A percentile compares a stretch with the other conserved stretches of the same genome.
These are phyloP conservation scores for Tautogolabrus adspersus DNA, from an alignment of 2,113 vertebrate species.

Conservation along the genomic window DNA sequence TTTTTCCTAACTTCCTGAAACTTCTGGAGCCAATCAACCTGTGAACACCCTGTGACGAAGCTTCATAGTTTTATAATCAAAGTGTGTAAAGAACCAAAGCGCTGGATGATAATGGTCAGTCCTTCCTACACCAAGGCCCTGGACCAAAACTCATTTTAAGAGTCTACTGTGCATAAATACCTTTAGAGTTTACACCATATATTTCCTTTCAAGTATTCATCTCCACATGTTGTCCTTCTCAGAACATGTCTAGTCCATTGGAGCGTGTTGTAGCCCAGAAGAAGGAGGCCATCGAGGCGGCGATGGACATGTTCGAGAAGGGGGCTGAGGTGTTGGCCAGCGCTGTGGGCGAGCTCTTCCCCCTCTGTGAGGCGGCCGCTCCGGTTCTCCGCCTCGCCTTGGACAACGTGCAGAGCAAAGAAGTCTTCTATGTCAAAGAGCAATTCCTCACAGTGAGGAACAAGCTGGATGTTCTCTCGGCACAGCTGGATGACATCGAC, in stretches of 20 bases:
- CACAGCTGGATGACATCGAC: constrained; percentile 81
- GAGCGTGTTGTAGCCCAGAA: constrained; percentile 83
- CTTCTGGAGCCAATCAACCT: too few relatives aligned
- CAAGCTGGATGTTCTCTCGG: constrained; percentile 80
- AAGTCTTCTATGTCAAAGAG: constrained; percentile 85
- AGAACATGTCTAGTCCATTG: constrained; percentile 78
- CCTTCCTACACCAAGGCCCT: background rate
- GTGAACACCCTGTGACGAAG: too few relatives aligned
- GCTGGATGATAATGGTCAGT: too few relatives aligned
- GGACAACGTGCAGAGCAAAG: constrained; percentile 84
- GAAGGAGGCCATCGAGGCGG: constrained; percentile 83
- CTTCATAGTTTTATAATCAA: too few relatives aligned
- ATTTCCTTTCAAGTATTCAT: background rate
- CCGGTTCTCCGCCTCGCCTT: constrained; percentile 80
- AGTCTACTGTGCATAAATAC: background rate
- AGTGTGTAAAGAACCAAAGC: too few relatives aligned
- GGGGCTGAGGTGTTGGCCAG: constrained; percentile 83
- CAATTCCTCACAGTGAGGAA: constrained; percentile 80
- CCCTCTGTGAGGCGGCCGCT: constrained; percentile 82
- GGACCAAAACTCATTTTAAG: too few relatives aligned
- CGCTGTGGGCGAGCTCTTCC: constrained; percentile 81
- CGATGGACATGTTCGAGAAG: constrained; percentile 82
- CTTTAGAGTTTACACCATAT: background rate
- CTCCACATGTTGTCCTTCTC: background rate
- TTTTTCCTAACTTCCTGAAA: too few relatives aligned